Conservation (phyloP, 35 echinoderm and acorn worm species). For the Apostichopus parvimensis region DNA sequence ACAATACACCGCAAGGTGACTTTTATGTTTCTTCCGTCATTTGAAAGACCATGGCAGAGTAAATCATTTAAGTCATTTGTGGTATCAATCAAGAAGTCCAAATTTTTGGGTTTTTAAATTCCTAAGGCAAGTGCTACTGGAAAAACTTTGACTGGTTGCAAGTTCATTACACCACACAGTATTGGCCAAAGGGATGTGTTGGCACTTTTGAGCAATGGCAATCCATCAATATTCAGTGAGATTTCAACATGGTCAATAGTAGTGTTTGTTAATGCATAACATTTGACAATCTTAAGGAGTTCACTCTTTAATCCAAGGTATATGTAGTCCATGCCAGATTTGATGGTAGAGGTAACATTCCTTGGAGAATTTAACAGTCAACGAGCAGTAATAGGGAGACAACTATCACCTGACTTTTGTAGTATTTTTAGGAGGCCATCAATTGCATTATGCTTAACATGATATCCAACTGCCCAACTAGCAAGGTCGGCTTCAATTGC, state of each 20-base stretch:
- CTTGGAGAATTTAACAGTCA: slow-evolving; percentile 60
- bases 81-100: slow-evolving; percentile 70
- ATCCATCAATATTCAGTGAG: slow-evolving; percentile 58
- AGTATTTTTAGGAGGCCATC: slow-evolving; percentile 73
- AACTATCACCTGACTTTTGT: slow-evolving; percentile 48
- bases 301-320: slow-evolving; percentile 62
- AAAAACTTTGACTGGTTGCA: slow-evolving; percentile 62
- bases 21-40: slow-evolving; percentile 49
- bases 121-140: slow-evolving; percentile 64
- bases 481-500: slow-evolving; percentile 46
- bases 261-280: slow-evolving; percentile 11
- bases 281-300: slow-evolving; percentile 44
- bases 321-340: slow-evolving; percentile 69
- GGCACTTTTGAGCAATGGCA: slow-evolving; percentile 56
- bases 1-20: slow-evolving; percentile 42
- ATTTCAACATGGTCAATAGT: slow-evolving; percentile 32
- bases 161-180: slow-evolving; percentile 52
- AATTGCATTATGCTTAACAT: slow-evolving; percentile 70
- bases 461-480: slow-evolving; percentile 61
- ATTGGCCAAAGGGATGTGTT: slow-evolving; percentile 61
- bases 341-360: slow-evolving; percentile 27
- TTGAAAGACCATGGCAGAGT: slow-evolving; percentile 41
- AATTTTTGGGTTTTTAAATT: slow-evolving; percentile 57
- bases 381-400: slow-evolving; percentile 61
- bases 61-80: slow-evolving; percentile 37